Conservation (phyloP, 2,888 invertebrate genomes). For the Habroteleia sp. region DNA sequence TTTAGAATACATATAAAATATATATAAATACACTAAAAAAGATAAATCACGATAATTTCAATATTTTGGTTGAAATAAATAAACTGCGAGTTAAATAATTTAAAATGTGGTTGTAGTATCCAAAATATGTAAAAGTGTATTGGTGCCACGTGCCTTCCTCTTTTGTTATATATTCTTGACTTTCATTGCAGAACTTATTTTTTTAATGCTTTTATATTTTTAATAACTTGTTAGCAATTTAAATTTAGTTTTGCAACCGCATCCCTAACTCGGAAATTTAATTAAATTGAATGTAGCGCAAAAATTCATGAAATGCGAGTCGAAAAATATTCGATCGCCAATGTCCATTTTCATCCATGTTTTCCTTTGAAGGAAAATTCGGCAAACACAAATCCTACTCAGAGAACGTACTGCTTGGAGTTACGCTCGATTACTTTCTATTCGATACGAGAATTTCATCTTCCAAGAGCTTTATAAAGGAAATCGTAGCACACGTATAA, state of each 20-base stretch:
- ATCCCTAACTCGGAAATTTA: constrained; percentile 3
- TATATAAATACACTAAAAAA: too few relatives aligned
- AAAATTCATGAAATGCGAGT: constrained; percentile 14
- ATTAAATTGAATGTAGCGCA: constrained; percentile 15
- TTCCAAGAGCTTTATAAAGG: constrained; percentile 38
- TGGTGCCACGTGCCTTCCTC: too few relatives aligned
- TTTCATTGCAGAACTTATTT: too few relatives aligned
- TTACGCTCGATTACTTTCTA: constrained; percentile 50
- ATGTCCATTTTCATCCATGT: constrained; percentile 32
- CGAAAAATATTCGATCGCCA: constrained; percentile 28
- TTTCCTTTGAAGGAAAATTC: constrained; percentile 35
- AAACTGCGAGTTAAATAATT: too few relatives aligned
- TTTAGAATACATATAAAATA: too few relatives aligned
- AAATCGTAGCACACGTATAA: constrained; percentile 32
- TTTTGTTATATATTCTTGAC: too few relatives aligned
- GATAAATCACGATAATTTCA: too few relatives aligned
- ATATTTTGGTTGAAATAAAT: too few relatives aligned
- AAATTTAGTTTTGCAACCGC: constrained; percentile 14
- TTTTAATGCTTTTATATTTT: too few relatives aligned
- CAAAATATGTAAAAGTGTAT: too few relatives aligned
- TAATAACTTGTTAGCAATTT: constrained; percentile 8
- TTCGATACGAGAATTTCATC: constrained; percentile 47
- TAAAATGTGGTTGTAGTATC: too few relatives aligned
- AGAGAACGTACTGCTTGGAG: constrained; percentile 10
- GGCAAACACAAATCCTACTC: constrained; percentile 33